A percentile compares a stretch with the other conserved stretches of the same genome.
Conservation (phyloP, 2,797 vertebrate species). For the Morelia viridis region DNA sequence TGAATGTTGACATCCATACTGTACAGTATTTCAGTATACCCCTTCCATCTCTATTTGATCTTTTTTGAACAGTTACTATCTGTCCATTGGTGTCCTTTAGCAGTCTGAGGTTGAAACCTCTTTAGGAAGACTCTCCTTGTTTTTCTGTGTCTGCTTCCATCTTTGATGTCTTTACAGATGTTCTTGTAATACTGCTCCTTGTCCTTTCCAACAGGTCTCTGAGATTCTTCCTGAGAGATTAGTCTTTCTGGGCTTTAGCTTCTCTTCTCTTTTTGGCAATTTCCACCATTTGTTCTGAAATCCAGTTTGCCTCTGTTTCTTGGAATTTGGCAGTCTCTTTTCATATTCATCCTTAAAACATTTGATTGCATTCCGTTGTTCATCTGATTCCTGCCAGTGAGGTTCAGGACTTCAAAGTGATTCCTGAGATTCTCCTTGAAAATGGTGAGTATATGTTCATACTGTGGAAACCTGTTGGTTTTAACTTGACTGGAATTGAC, state of each 20-base stretch:
- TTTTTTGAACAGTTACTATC: background rate
- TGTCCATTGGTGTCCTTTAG: background rate
- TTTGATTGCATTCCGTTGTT: background rate
- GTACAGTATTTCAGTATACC: background rate
- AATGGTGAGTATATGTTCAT: background rate
- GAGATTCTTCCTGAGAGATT: background rate
- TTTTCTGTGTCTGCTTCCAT: background rate
- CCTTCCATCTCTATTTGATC: background rate
- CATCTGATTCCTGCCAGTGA: background rate
- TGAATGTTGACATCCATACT: background rate
- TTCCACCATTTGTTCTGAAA: background rate
- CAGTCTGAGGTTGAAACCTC: background rate
- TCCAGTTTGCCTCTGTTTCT: background rate
- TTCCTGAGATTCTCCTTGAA: background rate
- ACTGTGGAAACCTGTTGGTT: background rate
- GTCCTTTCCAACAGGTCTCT: background rate
- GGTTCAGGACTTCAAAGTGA: background rate
- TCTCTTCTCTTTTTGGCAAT: background rate
- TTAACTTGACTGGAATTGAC: background rate
- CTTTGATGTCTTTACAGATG: background rate
- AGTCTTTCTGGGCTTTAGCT: background rate
- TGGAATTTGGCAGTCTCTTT: background rate
- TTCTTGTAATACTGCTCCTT: background rate
- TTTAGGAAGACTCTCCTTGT: background rate
- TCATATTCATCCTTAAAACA: background rate